Conservation (phyloP, 2,888 invertebrate genomes). For the Cecidostiba fungosa region DNA sequence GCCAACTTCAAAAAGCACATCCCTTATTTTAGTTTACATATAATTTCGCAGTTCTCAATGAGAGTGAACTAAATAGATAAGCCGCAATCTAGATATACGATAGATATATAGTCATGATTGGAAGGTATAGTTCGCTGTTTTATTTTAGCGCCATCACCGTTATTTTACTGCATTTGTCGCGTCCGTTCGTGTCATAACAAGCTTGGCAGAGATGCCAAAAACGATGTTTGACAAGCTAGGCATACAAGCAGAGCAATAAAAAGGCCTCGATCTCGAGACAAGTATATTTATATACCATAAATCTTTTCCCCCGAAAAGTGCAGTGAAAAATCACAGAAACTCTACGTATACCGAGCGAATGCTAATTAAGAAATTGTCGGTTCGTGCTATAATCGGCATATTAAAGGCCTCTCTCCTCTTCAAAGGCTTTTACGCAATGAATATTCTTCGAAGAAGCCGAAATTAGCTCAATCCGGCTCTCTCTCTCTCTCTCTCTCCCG, state of each 20-base stretch:
- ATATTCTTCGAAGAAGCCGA: constrained; percentile 9
- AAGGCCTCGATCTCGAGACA: background rate
- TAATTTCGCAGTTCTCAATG: background rate
- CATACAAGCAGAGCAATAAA: background rate
- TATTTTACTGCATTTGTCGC: constrained; percentile 31
- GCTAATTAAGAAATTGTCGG: background rate
- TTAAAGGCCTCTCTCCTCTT: background rate
- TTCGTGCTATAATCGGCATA: too few relatives aligned
- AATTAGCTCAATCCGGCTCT: constrained; percentile 1
- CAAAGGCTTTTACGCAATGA: constrained; percentile 9
- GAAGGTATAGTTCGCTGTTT: background rate
- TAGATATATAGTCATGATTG: background rate
- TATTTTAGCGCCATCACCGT: constrained; percentile 37
- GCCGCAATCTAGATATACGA: background rate
- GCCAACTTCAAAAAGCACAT: too few relatives aligned
- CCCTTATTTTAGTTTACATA: too few relatives aligned
- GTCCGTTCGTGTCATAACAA: constrained; percentile 28
- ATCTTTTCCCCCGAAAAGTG: too few relatives aligned
- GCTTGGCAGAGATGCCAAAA: constrained; percentile 45
- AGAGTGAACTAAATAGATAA: background rate
- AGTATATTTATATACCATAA: background rate
- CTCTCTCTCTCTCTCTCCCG: background rate
- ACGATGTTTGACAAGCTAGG: constrained; percentile 18
- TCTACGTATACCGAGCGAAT: background rate
- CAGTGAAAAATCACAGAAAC: too few relatives aligned